Evolutionary conservation across 1,140 invertebrate species (phyloP), one percentile per base, ranked within the genome.

Genomic region (Drosophila arawakana): DNA sequence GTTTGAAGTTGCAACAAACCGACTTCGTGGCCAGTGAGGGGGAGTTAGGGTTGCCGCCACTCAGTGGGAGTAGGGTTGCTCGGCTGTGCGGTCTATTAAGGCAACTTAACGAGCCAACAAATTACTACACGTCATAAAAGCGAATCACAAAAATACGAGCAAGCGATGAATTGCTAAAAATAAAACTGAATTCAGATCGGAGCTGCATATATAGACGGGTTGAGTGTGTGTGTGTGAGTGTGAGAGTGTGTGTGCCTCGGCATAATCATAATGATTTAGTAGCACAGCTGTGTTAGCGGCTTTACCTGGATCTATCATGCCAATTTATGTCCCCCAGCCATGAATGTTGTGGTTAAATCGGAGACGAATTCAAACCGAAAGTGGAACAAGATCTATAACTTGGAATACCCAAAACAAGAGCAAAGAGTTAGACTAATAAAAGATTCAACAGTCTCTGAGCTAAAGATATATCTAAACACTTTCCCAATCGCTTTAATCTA

Each of bases 91-190:
- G 47, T 63, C 85, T 81, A 81, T 85, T 90, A 73, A 85, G 69
- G 73, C 76, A 80, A 90, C 74, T 90, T 90, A 90, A 90, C 77
- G 86, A 90, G 82, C 86, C 86, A 82, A 90, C 86, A 90, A 88
- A 88, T 88, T 88, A 88, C 76, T 80, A 80, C 83, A 80, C 83
- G 63, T 88, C 83, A 88, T 86, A 83, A 86, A 86, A 88, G 55
- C 70, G 78, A 83, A 83, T 86, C 81, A 86, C 81, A 74, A 77
- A 88, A 80, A 78, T 72, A 76, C 65, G 59, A 71, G 41, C 9
- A 21, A 37, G 13, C 54, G 37, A 34, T 52, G 58, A 67, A 69
- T 60, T 37, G 41, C 73, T 88, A 80, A 88, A 80, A 80, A 88
- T 88, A 86, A 68, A 76, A 62, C 11, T 18, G 34, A 65, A 69